Conservation (phyloP, 2,113 vertebrate genomes). For the Zootoca vivipara region DNA sequence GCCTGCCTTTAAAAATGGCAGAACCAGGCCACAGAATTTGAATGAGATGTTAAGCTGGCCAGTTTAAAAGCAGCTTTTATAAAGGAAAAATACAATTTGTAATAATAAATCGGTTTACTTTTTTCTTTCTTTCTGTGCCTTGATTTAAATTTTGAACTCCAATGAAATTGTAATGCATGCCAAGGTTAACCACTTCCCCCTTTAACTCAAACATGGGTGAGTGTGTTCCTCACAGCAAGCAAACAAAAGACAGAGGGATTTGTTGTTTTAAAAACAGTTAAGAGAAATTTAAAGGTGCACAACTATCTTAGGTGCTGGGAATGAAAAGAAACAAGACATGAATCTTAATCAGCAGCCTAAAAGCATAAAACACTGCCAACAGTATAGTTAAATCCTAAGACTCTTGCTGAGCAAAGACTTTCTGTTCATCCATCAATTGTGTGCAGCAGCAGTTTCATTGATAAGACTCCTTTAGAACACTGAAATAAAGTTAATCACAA, state of each 20-base stretch:
- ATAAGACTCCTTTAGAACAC: slow-evolving; percentile 39
- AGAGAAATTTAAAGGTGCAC: slow-evolving; percentile 37
- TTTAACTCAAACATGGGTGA: slow-evolving; percentile 41
- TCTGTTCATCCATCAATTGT: slow-evolving; percentile 35
- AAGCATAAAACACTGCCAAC: slow-evolving; percentile 36
- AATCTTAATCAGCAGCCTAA: slow-evolving; percentile 47
- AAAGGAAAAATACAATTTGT: too few relatives aligned
- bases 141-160: background rate
- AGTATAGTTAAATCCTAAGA: background rate
- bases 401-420: slow-evolving; percentile 54
- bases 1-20: too few relatives aligned
- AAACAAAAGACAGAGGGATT: slow-evolving; percentile 34
- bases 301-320: slow-evolving; percentile 43
- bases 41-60: too few relatives aligned
- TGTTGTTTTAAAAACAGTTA: slow-evolving; percentile 33
- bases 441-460: slow-evolving; percentile 26
- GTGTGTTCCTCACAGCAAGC: slow-evolving; percentile 40
- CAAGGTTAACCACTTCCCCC: background rate
- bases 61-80: too few relatives aligned
- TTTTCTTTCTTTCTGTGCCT: background rate
- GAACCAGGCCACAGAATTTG: too few relatives aligned
- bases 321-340: slow-evolving; percentile 20
- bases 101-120: too few relatives aligned
- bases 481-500: slow-evolving; percentile 45
- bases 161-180: background rate